A percentile compares a stretch with the other conserved stretches of the same genome.
Conservation (phyloP, 2,797 vertebrate genomes). For the Sebastes melanostomus region DNA sequence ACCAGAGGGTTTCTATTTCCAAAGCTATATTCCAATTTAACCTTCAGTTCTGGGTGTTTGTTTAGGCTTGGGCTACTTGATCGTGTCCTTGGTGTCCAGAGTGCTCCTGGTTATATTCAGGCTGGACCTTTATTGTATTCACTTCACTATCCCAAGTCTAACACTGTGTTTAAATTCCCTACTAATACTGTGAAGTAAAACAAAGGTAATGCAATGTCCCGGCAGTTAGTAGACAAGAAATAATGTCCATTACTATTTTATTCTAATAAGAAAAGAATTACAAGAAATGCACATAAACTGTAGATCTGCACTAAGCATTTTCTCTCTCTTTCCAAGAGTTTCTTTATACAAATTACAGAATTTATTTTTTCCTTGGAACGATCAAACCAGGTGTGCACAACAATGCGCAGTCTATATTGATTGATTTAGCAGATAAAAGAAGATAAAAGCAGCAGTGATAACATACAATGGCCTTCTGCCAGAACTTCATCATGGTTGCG, state of each 20-base stretch:
- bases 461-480: neutral
- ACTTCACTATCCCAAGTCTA: neutral
- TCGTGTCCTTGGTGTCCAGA: slow-evolving; percentile 39
- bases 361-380: neutral
- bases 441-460: neutral
- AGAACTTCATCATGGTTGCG: neutral
- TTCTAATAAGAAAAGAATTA: neutral
- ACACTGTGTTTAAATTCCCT: slow-evolving; percentile 14
- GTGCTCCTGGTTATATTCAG: slow-evolving; percentile 17
- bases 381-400: neutral
- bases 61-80: slow-evolving; percentile 17
- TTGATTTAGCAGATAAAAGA: neutral
- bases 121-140: slow-evolving; percentile 20
- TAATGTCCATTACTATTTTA: neutral
- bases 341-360: neutral
- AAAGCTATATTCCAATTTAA: slow-evolving; percentile 38
- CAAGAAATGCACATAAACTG: neutral
- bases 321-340: neutral
- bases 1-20: slow-evolving; percentile 32
- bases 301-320: neutral
- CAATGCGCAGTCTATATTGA: neutral
- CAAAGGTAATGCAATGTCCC: neutral
- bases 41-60: slow-evolving; percentile 32
- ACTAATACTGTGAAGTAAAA: neutral
- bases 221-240: neutral